These are phyloP conservation scores for Eilema caniola DNA, from an alignment of 2,888 invertebrate genomes.

Conservation along the genomic window DNA sequence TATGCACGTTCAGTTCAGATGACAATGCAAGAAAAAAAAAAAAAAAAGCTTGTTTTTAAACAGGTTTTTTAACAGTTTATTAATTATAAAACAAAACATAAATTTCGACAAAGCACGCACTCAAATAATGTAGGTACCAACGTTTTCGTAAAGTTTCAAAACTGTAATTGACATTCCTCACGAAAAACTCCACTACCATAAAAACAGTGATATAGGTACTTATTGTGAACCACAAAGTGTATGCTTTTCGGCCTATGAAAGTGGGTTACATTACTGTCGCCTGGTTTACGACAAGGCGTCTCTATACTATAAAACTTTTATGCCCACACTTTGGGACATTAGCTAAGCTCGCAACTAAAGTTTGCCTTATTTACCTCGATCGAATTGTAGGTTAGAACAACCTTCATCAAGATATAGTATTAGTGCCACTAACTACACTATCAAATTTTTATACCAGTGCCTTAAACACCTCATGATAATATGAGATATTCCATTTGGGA, in stretches of 20 bases:
- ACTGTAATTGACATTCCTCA: slow-evolving; percentile 11
- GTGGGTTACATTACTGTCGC: slow-evolving; percentile 58
- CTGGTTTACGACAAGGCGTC: slow-evolving; percentile 64
- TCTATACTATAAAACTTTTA: slow-evolving; percentile 69
- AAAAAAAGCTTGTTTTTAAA: no score
- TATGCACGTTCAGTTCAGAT: no score
- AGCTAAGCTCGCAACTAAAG: slow-evolving; percentile 50
- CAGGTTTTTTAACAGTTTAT: no score
- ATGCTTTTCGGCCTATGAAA: slow-evolving; percentile 51
- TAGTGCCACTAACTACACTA: neutral
- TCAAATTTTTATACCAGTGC: neutral
- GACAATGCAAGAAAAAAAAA: no score
- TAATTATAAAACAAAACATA: neutral
- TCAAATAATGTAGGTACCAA: neutral
- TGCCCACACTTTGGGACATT: slow-evolving; percentile 59
- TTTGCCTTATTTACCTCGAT: slow-evolving; percentile 39
- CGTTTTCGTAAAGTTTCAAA: neutral
- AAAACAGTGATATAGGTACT: slow-evolving; percentile 36
- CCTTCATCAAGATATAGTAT: slow-evolving; percentile 15
- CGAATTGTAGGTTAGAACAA: slow-evolving; percentile 37
- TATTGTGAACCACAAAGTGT: slow-evolving; percentile 43
- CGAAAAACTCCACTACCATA: slow-evolving; percentile 25
- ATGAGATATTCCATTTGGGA: neutral
- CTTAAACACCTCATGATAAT: neutral
- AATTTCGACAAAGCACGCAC: neutral